Percentiles rank a stretch among this genome's conserved stretches.
Conservation (phyloP, 2,888 invertebrate genomes). For the Anthoptus insignis region DNA sequence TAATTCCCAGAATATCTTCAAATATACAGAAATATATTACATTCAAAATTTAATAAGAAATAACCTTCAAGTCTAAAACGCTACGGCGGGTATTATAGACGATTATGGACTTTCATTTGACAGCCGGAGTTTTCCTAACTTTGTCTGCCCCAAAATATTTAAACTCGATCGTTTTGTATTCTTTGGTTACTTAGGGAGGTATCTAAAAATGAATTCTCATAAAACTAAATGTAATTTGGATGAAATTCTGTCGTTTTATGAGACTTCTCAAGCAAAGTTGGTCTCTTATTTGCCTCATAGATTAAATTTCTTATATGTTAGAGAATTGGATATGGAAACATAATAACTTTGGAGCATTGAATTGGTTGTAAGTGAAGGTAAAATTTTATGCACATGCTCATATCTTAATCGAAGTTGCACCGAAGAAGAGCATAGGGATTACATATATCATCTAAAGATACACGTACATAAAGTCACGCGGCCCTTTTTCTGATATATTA, state of each 20-base stretch:
- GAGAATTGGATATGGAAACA: slow-evolving; percentile 27
- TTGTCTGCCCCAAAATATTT: slow-evolving; percentile 49
- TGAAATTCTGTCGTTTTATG: slow-evolving; percentile 51
- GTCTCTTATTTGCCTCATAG: slow-evolving; percentile 30
- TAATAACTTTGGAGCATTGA: too few relatives aligned
- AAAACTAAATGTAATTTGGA: slow-evolving; percentile 56
- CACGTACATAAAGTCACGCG: too few relatives aligned
- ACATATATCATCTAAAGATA: too few relatives aligned
- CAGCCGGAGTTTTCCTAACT: slow-evolving; percentile 48
- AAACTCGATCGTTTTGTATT: slow-evolving; percentile 41
- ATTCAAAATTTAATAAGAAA: slow-evolving; percentile 25
- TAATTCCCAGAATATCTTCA: too few relatives aligned
- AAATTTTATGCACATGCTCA: slow-evolving; percentile 4
- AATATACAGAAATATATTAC: slow-evolving; percentile 3
- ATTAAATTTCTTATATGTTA: slow-evolving; percentile 35
- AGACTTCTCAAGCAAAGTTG: slow-evolving; percentile 39
- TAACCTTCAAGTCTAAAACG: slow-evolving; percentile 20
- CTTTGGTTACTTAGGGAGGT: slow-evolving; percentile 40
- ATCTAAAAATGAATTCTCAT: slow-evolving; percentile 55
- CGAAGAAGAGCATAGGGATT: too few relatives aligned
- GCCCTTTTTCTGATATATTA: too few relatives aligned
- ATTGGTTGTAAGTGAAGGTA: slow-evolving; percentile 18
- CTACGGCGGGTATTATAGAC: slow-evolving; percentile 10
- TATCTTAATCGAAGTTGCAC: too few relatives aligned
- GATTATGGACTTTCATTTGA: slow-evolving; percentile 48